phyloP scores from a whole-genome alignment of 2,113 vertebrate species.

The Actenoides lindsayi region DNA sequence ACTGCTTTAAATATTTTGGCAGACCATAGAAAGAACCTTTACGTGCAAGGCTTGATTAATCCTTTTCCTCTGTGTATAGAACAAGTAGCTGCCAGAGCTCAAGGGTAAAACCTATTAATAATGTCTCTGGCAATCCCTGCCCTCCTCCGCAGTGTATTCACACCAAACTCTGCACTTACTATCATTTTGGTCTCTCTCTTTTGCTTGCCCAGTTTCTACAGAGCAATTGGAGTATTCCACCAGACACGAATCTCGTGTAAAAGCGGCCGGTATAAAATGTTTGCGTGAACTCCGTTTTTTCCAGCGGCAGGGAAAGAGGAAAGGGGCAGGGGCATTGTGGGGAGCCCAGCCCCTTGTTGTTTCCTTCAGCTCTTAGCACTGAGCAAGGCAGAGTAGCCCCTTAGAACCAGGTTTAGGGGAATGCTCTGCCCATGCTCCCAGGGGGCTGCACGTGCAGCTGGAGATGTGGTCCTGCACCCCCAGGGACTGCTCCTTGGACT shows the following conservation, averaged over 20 bases:
- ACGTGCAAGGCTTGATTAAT: conserved; percentile 66
- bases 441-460: not conserved
- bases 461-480: fast-evolving
- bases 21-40: conserved; percentile 61
- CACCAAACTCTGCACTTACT: not conserved
- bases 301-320: not conserved
- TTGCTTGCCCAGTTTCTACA: conserved; percentile 3
- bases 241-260: not conserved
- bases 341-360: not conserved
- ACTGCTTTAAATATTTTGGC: conserved; percentile 69
- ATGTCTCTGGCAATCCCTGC: conserved; percentile 33
- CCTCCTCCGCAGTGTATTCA: conserved; percentile 37
- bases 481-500: not conserved
- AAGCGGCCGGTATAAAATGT: not conserved
- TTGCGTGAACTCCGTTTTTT: not conserved
- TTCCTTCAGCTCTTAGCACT: conserved; percentile 22
- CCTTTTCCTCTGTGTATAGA: conserved; percentile 61
- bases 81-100: conserved; percentile 63
- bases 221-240: not conserved
- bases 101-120: conserved; percentile 66
- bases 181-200: conserved; percentile 10
- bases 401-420: not conserved
- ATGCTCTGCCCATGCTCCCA: not conserved
- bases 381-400: not conserved
- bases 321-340: not conserved